Conservation (phyloP, 2,113 vertebrate species). For the Callaeas wilsoni region DNA sequence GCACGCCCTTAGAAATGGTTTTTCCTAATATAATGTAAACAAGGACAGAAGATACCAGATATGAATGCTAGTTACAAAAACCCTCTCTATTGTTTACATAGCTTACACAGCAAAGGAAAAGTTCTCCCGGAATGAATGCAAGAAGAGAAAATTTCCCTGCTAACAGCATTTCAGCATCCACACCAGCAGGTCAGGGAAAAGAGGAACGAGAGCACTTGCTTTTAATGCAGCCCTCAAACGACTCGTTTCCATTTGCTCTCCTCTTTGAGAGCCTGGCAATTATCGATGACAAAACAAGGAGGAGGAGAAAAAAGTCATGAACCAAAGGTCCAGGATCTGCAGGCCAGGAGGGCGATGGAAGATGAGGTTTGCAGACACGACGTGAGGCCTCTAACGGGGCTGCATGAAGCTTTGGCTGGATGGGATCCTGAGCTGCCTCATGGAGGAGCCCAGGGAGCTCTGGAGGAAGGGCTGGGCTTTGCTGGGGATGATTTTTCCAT, state of each 20-base stretch:
- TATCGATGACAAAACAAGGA: not conserved
- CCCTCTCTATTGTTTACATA: too few species aligned
- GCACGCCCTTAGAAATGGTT: too few species aligned
- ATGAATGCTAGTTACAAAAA: too few species aligned
- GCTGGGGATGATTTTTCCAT: not conserved
- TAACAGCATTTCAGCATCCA: too few species aligned
- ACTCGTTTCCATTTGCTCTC: not conserved
- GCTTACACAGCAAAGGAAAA: too few species aligned
- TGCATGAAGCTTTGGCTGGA: not conserved
- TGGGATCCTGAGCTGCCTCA: not conserved
- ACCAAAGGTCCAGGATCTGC: not conserved
- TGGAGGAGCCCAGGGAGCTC: not conserved
- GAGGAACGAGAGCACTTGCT: not conserved
- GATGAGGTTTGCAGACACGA: not conserved
- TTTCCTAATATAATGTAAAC: too few species aligned
- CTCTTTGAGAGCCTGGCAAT: not conserved
- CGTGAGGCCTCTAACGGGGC: not conserved
- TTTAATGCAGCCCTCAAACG: not conserved
- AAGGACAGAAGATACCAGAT: too few species aligned
- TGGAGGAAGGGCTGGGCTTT: not conserved
- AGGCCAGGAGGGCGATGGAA: not conserved
- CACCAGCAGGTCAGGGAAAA: constrained; percentile 11
- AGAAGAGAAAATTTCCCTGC: too few species aligned
- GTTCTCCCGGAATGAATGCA: too few species aligned
- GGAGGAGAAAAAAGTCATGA: not conserved